phyloP scores from a whole-genome alignment of 1,140 invertebrate species.

The Drosophila neocordata region DNA sequence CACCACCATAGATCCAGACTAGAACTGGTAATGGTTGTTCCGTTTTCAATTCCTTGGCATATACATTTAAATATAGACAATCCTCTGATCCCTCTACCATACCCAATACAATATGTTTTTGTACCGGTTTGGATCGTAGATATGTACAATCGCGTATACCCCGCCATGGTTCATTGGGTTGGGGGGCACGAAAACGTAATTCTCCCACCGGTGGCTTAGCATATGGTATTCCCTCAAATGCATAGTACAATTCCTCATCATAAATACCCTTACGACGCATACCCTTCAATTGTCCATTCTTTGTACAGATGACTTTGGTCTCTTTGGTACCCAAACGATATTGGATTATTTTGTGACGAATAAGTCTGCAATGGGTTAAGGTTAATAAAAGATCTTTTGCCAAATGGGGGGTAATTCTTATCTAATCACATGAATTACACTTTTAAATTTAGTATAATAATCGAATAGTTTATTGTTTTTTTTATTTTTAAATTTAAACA shows the following conservation, averaged over 20 bases:
- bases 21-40: conserved; percentile 85
- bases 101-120: conserved; percentile 54
- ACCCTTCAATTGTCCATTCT: conserved; percentile 55
- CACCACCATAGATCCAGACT: conserved; percentile 89
- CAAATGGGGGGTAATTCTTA: not conserved
- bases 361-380: conserved; percentile 39
- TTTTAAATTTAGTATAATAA: not conserved
- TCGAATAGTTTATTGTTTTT: too few species aligned
- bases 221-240: conserved; percentile 86
- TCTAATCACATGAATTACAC: not conserved
- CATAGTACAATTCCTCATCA: conserved; percentile 67
- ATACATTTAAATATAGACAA: conserved; percentile 77
- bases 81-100: conserved; percentile 66
- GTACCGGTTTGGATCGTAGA: conserved; percentile 53
- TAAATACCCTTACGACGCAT: conserved; percentile 59
- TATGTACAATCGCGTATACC: conserved; percentile 82
- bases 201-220: conserved; percentile 87
- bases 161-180: conserved; percentile 84
- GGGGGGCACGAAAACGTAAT: conserved; percentile 86
- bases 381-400: not conserved
- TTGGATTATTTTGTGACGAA: conserved; percentile 63
- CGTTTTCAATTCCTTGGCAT: conserved; percentile 56
- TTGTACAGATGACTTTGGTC: conserved; percentile 44
- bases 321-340: conserved; percentile 55
- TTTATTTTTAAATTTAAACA: not conserved